Evolutionary conservation across 1,140 invertebrate genomes (phyloP).

Genomic region (Drosophila obscura): DNA sequence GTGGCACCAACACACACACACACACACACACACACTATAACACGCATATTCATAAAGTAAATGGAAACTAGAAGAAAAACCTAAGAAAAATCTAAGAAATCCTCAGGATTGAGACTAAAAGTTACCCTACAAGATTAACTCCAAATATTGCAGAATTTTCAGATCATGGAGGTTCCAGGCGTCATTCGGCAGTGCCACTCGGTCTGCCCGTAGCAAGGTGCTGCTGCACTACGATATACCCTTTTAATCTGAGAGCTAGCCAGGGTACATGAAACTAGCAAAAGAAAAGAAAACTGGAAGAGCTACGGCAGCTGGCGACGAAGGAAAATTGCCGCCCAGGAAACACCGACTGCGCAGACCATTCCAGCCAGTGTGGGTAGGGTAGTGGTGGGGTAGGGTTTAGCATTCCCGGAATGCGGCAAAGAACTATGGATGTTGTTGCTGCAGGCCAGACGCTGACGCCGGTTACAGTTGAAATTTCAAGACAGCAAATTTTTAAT

Average conservation of each 20-base stretch:
- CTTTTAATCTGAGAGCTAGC: too few relatives aligned
- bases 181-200: too few relatives aligned
- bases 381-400: conserved; percentile 5
- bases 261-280: too few relatives aligned
- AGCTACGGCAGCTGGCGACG: conserved; percentile 12
- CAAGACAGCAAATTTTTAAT: conserved; percentile 70
- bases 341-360: conserved; percentile 18
- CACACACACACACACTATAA: conserved; percentile 15
- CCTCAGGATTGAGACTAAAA: background rate
- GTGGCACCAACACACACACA: conserved; percentile 34
- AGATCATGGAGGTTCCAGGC: too few relatives aligned
- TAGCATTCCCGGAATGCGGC: conserved; percentile 6
- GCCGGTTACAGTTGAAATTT: conserved; percentile 62
- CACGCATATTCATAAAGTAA: conserved; percentile 59
- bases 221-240: too few relatives aligned
- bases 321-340: conserved; percentile 39
- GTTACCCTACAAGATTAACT: too few relatives aligned
- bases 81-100: conserved; percentile 13
- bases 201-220: background rate
- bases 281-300: too few relatives aligned
- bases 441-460: conserved; percentile 40
- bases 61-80: conserved; percentile 66
- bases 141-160: too few relatives aligned
- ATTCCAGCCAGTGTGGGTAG: conserved; percentile 17
- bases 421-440: conserved; percentile 36